Conservation (phyloP, 2,797 vertebrate genomes). For the Lacerta bilineata region DNA sequence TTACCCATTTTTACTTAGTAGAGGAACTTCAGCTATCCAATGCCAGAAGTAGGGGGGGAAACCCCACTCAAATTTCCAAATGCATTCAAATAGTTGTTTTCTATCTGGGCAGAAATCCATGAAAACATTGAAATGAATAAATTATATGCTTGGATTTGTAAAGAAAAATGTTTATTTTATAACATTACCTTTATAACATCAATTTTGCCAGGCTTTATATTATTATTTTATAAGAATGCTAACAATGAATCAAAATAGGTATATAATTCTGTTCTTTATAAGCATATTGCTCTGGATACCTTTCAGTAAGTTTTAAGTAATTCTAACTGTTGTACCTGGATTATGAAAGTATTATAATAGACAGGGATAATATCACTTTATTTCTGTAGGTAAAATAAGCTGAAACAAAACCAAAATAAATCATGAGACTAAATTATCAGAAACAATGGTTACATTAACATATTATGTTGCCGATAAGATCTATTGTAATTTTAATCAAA, state of each 20-base stretch:
- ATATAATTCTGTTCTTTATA: background rate
- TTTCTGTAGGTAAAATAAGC: background rate
- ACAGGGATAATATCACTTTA: background rate
- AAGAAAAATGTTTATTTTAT: background rate
- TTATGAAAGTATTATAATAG: background rate
- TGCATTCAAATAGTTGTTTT: background rate
- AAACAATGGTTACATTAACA: background rate
- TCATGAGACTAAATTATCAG: background rate
- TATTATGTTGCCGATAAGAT: background rate
- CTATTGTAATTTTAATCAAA: background rate
- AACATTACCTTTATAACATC: background rate
- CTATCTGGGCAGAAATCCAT: background rate
- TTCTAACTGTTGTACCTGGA: rapidly evolving
- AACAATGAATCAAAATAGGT: background rate
- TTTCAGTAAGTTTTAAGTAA: rapidly evolving
- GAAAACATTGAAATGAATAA: background rate
- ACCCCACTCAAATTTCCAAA: background rate
- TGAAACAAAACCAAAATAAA: background rate
- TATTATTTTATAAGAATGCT: background rate
- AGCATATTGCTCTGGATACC: background rate
- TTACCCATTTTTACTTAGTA: background rate
- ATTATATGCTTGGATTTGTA: background rate
- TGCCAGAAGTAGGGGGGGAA: background rate
- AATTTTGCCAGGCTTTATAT: background rate
- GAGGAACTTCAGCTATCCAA: background rate